Conservation (phyloP, 2,113 vertebrate genomes). For the Phyllostomus discolor region DNA sequence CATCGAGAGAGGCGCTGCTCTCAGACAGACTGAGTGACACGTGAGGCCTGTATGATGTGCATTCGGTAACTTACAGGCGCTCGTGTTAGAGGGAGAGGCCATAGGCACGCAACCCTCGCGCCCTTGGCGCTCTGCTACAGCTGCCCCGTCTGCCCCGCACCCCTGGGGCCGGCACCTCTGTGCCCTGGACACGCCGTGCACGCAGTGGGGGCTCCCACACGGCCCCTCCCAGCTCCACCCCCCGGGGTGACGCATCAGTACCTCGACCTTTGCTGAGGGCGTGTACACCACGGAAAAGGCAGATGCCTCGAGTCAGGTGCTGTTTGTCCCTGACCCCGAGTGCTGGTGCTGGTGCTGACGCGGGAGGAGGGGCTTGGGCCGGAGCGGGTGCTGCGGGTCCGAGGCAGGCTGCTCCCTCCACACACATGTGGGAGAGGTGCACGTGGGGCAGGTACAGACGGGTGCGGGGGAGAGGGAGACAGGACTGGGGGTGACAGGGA, state of each 20-base stretch:
- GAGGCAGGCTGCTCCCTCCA: not conserved
- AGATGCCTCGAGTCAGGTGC: accelerated
- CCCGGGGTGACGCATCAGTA: accelerated
- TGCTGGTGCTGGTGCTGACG: not conserved
- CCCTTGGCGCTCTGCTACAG: accelerated
- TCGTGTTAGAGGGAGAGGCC: not conserved
- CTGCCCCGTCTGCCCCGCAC: not conserved
- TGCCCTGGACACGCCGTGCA: too few species aligned
- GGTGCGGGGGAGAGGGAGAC: not conserved
- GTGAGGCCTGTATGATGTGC: accelerated
- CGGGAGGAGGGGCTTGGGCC: not conserved
- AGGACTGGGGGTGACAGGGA: too few species aligned
- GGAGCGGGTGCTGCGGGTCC: not conserved
- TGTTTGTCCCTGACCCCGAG: too few species aligned
- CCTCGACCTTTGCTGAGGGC: not conserved
- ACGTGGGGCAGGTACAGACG: not conserved
- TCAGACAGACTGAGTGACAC: not conserved
- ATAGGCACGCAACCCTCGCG: accelerated
- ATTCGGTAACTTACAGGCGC: not conserved
- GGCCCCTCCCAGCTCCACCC: not conserved
- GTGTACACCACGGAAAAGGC: not conserved
- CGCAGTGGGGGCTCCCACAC: accelerated
- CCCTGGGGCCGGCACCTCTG: not conserved
- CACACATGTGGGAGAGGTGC: not conserved
- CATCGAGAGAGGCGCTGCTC: not conserved